Base-by-base conservation (phyloP, 2,888 invertebrate genomes). In the Scelioninae gen. 2 region DNA sequence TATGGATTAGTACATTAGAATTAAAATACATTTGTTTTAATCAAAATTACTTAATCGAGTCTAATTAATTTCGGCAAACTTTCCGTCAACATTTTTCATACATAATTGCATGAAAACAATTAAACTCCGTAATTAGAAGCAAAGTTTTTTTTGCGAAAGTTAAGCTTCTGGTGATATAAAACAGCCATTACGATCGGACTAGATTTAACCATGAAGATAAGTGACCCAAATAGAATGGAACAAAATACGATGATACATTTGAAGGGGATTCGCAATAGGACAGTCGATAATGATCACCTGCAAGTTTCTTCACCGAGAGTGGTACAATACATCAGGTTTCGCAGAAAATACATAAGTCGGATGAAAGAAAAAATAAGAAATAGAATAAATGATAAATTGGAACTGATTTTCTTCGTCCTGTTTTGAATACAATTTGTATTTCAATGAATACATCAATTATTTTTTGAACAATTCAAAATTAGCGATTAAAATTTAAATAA, bases 191-290 rank as follows among this genome's bases (percentile, higher is more conserved):
- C 16, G 11, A 43, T 11, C 5, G n/a, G 31, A 41, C n/a, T 4
- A 55, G 18, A 55, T 53, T 25, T 19, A 45, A 45, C 57, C 5
- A 19, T 11, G 25, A 41, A 55, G 41, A 55, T 33, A 33, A 45
- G 45, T 33, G 33, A 57, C 45, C 33, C 22, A 45, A 28, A 45
- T 57, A 45, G 33, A 43, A 57, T 45, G 33, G 45, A 45, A 57
- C 33, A 58, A 58, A 58, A 33, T n/a, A 19, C 15, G 31, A 57
- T 57, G 41, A 31, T 57, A 43, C 28, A 43, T 43, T 57, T 43
- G 31, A 31, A 41, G 37, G 41, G 43, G 28, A 4, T 22, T 39
- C 11, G 39, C 16, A 55, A 39, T 16, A 31, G 9, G n/a, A 11
- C 13, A 31, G 57, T 55, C 53, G 53, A 55, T 55, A 55, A 55